phyloP scores from a whole-genome alignment of 2,113 vertebrate species.

The Circaetus cinerascens region DNA sequence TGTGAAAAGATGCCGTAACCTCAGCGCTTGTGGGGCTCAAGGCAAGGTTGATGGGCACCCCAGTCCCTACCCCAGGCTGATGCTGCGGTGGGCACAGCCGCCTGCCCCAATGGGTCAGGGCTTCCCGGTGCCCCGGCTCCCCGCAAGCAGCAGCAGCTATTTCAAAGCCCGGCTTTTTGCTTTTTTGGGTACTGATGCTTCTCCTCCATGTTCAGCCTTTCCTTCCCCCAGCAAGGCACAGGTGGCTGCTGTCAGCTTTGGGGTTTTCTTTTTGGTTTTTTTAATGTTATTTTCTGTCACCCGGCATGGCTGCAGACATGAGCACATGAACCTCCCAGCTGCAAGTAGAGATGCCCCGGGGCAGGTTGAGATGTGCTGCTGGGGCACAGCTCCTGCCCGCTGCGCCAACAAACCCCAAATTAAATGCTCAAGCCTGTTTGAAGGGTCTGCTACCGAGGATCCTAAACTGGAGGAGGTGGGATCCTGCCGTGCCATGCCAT shows the following conservation, averaged over 20 bases:
- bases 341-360: rapidly evolving
- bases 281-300: neutral
- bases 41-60: neutral
- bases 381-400: rapidly evolving
- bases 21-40: rapidly evolving
- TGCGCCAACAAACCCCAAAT: neutral
- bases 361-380: neutral
- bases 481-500: neutral
- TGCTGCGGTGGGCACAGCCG: rapidly evolving
- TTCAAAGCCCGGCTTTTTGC: neutral
- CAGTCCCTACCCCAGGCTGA: neutral
- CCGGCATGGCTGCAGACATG: rapidly evolving
- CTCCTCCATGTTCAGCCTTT: rapidly evolving
- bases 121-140: rapidly evolving
- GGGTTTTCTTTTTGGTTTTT: neutral
- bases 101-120: rapidly evolving
- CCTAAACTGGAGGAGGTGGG: neutral
- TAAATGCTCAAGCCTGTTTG: rapidly evolving
- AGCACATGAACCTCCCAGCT: neutral
- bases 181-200: neutral
- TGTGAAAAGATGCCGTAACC: neutral
- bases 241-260: neutral
- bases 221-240: too few relatives aligned
- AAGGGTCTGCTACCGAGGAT: neutral
- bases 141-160: too few relatives aligned